phyloP scores from a whole-genome alignment of 2,113 vertebrate genomes.

The Illadopsis cleaveri region DNA sequence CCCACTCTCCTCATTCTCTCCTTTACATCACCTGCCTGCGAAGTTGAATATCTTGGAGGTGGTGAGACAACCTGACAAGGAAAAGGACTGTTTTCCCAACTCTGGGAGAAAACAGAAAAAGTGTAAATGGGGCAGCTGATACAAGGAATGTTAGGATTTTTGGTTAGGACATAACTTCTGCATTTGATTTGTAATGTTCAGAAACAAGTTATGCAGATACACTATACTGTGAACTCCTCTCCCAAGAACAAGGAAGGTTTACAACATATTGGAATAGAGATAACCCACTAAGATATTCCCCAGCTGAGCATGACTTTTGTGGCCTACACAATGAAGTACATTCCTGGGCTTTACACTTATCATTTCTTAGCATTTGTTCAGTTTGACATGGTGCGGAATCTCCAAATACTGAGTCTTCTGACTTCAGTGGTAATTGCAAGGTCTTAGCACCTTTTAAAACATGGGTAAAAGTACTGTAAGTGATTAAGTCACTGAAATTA shows the following conservation, averaged over 20 bases:
- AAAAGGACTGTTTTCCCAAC: not conserved
- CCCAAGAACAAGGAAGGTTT: not conserved
- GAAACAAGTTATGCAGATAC: not conserved
- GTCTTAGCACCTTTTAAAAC: not conserved
- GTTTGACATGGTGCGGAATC: not conserved
- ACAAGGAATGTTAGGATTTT: not conserved
- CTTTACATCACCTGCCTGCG: constrained; percentile 33
- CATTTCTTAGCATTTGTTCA: not conserved
- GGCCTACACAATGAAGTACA: not conserved
- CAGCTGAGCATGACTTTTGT: not conserved
- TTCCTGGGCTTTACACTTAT: not conserved
- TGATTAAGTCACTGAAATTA: not conserved
- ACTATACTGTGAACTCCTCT: not conserved
- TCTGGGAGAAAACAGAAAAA: not conserved
- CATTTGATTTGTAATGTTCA: not conserved
- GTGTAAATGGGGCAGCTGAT: not conserved
- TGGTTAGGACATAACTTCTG: not conserved
- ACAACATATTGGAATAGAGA: not conserved
- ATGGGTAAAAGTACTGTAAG: not conserved
- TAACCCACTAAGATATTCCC: not conserved
- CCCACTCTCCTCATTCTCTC: constrained; percentile 13
- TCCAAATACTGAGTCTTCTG: not conserved
- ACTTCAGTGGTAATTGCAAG: not conserved
- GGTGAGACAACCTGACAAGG: not conserved
- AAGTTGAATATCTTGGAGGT: constrained; percentile 8